Evolutionary conservation across 2,113 vertebrate species (phyloP).

Genomic region (Saguinus midas): DNA sequence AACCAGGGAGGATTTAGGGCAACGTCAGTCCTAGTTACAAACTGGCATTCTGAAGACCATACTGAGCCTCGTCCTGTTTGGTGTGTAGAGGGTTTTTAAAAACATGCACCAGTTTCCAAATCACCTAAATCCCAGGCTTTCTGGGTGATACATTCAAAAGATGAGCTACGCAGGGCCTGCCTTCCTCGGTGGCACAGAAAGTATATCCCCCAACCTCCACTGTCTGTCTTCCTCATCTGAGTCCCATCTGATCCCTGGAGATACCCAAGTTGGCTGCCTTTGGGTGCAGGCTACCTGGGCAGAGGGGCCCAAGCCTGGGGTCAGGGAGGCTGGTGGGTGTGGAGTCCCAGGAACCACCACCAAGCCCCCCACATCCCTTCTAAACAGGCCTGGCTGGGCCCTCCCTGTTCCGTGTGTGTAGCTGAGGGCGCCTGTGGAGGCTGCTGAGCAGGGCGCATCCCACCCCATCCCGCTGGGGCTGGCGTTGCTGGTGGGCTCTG

Average conservation of each 20-base stretch:
- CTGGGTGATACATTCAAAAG: not conserved
- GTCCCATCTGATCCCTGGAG: not conserved
- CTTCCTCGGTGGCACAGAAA: not conserved
- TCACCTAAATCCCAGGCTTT: not conserved
- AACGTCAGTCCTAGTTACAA: not conserved
- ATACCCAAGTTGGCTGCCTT: not conserved
- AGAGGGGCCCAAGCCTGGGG: not conserved
- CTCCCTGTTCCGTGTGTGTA: too few relatives aligned
- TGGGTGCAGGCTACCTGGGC: not conserved
- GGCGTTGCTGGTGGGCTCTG: not conserved
- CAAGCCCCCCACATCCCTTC: not conserved
- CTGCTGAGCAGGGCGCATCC: not conserved
- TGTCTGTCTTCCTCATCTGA: not conserved
- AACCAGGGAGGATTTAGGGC: not conserved
- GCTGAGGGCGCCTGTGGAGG: not conserved
- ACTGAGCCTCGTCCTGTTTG: not conserved
- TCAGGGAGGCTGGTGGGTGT: not conserved
- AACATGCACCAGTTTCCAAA: not conserved
- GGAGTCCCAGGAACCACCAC: not conserved
- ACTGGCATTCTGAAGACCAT: not conserved
- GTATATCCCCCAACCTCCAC: not conserved
- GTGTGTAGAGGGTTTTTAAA: not conserved
- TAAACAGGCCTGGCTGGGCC: not conserved
- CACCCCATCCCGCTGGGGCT: not conserved
- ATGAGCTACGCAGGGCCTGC: not conserved